These are phyloP conservation scores for Anas platyrhynchos DNA, from an alignment of 2,113 vertebrate species.

Conservation along the genomic window DNA sequence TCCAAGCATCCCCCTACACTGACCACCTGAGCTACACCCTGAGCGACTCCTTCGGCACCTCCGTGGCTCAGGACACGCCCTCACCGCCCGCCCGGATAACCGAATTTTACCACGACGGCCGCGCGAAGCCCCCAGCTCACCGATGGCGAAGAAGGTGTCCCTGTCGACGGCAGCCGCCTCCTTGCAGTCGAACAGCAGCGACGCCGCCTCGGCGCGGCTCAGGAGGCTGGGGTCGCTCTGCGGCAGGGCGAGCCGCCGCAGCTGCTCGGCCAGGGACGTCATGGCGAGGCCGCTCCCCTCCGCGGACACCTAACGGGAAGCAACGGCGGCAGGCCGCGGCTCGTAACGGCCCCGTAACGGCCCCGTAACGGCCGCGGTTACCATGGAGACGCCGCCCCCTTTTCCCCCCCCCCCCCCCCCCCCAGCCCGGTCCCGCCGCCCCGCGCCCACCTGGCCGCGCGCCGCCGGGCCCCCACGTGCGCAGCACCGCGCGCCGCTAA, in stretches of 20 bases:
- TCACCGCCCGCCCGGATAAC: background rate
- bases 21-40: background rate
- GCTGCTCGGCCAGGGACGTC: conserved; percentile 94
- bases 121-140: conserved; percentile 68
- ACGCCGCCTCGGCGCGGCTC: conserved; percentile 78
- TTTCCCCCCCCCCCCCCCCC: fast-evolving
- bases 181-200: conserved; percentile 89
- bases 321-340: background rate
- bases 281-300: conserved; percentile 61
- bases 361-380: too few species aligned
- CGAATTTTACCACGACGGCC: fast-evolving
- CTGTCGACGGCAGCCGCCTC: conserved; percentile 89
- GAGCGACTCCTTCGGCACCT: background rate
- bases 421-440: fast-evolving
- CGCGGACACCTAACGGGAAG: background rate
- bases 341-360: too few species aligned
- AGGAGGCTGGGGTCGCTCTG: conserved; percentile 87
- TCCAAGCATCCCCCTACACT: too few species aligned
- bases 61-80: fast-evolving
- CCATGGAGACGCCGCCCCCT: too few species aligned
- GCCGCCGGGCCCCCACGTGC: conserved; percentile 17
- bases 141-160: conserved; percentile 91
- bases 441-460: background rate
- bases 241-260: conserved; percentile 90
- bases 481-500: background rate